These are phyloP conservation scores for Miniopterus natalensis DNA, from an alignment of 2,113 vertebrate species.

Conservation along the genomic window DNA sequence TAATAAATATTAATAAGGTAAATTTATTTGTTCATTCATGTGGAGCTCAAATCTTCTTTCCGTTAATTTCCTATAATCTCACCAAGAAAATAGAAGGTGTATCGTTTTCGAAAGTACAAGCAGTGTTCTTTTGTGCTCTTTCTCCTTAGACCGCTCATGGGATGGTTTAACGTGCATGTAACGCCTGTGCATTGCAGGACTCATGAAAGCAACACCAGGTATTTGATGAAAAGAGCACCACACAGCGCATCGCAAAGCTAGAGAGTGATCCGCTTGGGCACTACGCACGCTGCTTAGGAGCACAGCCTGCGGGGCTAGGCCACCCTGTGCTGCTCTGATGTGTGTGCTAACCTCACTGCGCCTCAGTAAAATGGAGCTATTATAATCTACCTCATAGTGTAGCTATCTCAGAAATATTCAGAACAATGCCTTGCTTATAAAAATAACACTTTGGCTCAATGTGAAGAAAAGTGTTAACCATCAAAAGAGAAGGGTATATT, in stretches of 20 bases:
- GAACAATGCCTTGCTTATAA: background rate
- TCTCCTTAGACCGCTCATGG: background rate
- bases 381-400: background rate
- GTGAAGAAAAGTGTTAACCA: background rate
- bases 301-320: background rate
- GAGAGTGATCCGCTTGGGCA: background rate
- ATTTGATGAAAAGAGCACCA: background rate
- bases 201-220: background rate
- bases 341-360: background rate
- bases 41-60: background rate
- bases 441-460: background rate
- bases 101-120: background rate
- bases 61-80: background rate
- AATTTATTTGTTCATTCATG: slow-evolving; percentile 13
- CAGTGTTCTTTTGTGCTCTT: background rate
- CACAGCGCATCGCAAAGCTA: background rate
- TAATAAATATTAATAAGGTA: background rate
- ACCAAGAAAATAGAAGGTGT: background rate
- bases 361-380: background rate
- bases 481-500: background rate
- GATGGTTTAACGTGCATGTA: background rate
- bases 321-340: background rate
- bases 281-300: background rate
- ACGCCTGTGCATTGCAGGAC: background rate
- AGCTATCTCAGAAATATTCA: background rate